Evolutionary conservation across 2,888 invertebrate species (phyloP).

Genomic region (Erynnis tages): DNA sequence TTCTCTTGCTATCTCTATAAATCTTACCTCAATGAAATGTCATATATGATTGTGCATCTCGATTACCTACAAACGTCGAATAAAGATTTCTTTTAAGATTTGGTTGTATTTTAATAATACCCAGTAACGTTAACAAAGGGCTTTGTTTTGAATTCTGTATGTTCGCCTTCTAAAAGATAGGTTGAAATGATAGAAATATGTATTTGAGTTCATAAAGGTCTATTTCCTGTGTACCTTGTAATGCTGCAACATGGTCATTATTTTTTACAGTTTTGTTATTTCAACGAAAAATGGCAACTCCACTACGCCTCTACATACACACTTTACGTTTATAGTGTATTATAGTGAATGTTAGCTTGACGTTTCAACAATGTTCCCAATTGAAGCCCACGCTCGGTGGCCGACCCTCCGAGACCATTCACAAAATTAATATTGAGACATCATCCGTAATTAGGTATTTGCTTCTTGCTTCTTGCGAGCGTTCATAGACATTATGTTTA

Average conservation of each 20-base stretch:
- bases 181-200: too few relatives aligned
- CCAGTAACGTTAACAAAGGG: too few relatives aligned
- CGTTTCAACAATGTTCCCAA: constrained; percentile 68
- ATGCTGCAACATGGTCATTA: too few relatives aligned
- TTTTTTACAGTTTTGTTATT: too few relatives aligned
- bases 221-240: too few relatives aligned
- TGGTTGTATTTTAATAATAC: too few relatives aligned
- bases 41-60: not conserved
- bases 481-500: not conserved
- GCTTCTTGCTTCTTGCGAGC: constrained; percentile 27
- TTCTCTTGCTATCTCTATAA: constrained; percentile 18
- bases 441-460: constrained; percentile 54
- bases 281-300: constrained; percentile 51
- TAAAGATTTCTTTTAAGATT: not conserved
- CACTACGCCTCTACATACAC: not conserved
- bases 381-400: constrained; percentile 69
- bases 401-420: constrained; percentile 63
- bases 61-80: not conserved
- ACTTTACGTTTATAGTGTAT: too few relatives aligned
- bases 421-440: constrained; percentile 71
- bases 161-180: too few relatives aligned
- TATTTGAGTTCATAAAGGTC: too few relatives aligned
- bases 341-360: constrained; percentile 61
- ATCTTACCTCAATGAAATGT: constrained; percentile 16
- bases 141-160: too few relatives aligned